A percentile compares a stretch with the other conserved stretches of the same genome.
These are phyloP conservation scores for Microcebus jonahi DNA, from an alignment of 2,113 vertebrate species.

Conservation along the genomic window DNA sequence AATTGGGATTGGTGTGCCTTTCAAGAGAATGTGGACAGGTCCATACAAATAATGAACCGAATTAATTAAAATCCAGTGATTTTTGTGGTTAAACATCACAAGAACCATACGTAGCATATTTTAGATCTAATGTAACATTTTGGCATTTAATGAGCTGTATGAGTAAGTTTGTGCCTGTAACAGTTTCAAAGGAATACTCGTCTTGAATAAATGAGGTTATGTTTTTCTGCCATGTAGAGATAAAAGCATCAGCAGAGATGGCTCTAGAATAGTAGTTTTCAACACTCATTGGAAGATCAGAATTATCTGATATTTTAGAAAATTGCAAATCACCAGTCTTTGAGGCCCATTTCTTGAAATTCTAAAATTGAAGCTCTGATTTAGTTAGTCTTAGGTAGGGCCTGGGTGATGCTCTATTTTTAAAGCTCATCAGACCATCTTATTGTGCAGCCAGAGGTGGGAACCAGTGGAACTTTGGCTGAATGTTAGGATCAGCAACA, in stretches of 20 bases:
- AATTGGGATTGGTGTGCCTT: not conserved
- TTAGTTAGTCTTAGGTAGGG: not conserved
- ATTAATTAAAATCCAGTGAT: not conserved
- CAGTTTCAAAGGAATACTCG: not conserved
- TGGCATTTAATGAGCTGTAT: not conserved
- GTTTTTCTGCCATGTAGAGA: not conserved
- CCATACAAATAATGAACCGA: not conserved
- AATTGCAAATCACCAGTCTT: not conserved
- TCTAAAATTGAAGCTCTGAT: not conserved
- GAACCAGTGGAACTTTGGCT: not conserved
- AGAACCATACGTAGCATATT: not conserved
- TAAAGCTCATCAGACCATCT: not conserved
- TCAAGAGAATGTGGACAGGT: not conserved
- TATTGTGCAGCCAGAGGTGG: not conserved
- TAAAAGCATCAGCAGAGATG: not conserved
- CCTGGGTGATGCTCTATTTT: not conserved
- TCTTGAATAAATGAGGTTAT: not conserved
- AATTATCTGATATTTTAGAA: slow-evolving; percentile 29
- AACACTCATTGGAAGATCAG: not conserved
- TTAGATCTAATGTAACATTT: not conserved
- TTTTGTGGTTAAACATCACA: not conserved
- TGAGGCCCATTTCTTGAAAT: not conserved
- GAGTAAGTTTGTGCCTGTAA: not conserved
- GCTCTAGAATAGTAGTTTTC: not conserved
- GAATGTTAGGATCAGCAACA: accelerated